A percentile compares a stretch with the other conserved stretches of the same genome.
Evolutionary conservation across 2,797 vertebrate species (phyloP).

Genomic region (Kryptolebias ocellatus): DNA sequence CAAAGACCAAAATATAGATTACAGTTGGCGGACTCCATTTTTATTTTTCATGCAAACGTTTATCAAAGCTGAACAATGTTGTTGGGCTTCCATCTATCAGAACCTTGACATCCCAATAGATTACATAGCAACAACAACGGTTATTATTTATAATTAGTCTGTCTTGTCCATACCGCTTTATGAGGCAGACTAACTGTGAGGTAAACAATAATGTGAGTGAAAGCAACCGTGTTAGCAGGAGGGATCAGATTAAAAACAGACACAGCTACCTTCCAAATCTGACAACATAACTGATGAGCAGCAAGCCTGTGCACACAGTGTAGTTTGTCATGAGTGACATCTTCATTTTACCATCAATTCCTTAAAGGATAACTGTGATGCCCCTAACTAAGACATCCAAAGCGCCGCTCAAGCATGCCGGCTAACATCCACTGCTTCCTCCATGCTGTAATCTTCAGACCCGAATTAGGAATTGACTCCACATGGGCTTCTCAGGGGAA

Average conservation of each 20-base stretch:
- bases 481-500: constrained; percentile 17
- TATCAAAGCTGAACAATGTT: constrained; percentile 29
- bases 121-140: constrained; percentile 42
- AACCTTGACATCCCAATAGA: constrained; percentile 46
- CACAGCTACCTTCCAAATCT: constrained; percentile 33
- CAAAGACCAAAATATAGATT: constrained; percentile 63
- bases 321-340: constrained; percentile 80
- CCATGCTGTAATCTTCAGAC: constrained; percentile 33
- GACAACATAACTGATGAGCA: constrained; percentile 76
- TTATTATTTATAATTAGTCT: constrained; percentile 73
- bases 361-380: constrained; percentile 61
- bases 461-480: constrained; percentile 53
- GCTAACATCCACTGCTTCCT: constrained; percentile 22
- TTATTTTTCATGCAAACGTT: constrained; percentile 64
- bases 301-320: constrained; percentile 46
- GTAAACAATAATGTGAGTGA: constrained; percentile 53
- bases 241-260: constrained; percentile 54
- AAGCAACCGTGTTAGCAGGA: constrained; percentile 34
- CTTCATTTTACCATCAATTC: constrained; percentile 76
- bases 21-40: constrained; percentile 38
- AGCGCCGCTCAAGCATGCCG: constrained; percentile 38
- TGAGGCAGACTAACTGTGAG: constrained; percentile 37
- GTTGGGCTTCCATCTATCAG: constrained; percentile 47
- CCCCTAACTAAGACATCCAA: constrained; percentile 66
- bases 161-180: constrained; percentile 32